phyloP scores from a whole-genome alignment of 2,888 invertebrate species.

The Therioaphis trifolii region DNA sequence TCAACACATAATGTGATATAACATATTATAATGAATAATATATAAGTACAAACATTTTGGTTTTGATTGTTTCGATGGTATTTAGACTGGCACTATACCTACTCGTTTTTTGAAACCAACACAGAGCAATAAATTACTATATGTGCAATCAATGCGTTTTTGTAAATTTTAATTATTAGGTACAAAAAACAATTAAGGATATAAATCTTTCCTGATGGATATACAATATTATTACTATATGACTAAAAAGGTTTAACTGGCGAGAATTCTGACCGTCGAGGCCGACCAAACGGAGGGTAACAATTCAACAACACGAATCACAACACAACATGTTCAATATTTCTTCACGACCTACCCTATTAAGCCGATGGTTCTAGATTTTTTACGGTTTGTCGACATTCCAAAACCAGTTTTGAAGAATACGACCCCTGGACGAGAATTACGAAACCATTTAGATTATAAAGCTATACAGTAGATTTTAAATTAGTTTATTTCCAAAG shows the following conservation, averaged over 20 bases:
- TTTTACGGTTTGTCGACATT: constrained; percentile 11
- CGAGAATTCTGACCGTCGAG: neutral
- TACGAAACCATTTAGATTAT: neutral
- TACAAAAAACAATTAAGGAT: constrained; percentile 6
- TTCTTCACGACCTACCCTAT: neutral
- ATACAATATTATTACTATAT: too few species aligned
- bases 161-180: neutral
- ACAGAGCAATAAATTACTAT: neutral
- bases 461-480: neutral
- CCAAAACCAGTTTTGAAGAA: constrained; percentile 23
- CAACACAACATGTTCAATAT: too few species aligned
- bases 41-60: too few species aligned
- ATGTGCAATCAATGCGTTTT: neutral
- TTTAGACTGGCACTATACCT: too few species aligned
- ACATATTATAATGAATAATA: too few species aligned
- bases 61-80: too few species aligned
- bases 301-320: neutral
- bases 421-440: neutral
- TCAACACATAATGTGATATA: too few species aligned
- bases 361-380: neutral
- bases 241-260: neutral
- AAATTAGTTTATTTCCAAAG: neutral
- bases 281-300: neutral
- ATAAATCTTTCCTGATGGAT: constrained; percentile 22
- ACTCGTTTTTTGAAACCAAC: neutral